Base-by-base conservation (phyloP, 2,888 invertebrate species). In the Hedychridium roseum region DNA sequence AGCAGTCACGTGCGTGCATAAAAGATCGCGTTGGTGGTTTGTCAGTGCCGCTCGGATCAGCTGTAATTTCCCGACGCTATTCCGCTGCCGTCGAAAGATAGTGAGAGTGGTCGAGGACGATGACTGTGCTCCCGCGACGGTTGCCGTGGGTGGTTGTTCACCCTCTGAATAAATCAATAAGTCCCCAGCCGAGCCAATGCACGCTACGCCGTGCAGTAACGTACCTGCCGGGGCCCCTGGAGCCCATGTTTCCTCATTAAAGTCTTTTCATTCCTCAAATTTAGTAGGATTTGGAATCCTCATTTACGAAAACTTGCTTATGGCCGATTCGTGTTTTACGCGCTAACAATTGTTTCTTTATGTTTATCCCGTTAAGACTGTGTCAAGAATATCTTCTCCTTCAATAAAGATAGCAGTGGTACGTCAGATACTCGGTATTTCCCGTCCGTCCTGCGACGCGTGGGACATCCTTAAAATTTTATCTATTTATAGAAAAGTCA, bases 81-180 rank as follows among this genome's bases (percentile, higher is more conserved):
- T 20, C 16, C 39, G 30, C 26, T 5, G n/a, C 9, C 2, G 32
- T 42, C 21, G 46, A n/a, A 38, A 50, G 54, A 56, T 47, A 62
- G 56, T 51, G 54, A 52, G 50, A 58, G 51, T 54, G 52, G 44
- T 43, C 46, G 59, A 54, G 60, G 55, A 60, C 60, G 58, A 61
- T 58, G 57, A 57, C 60, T 44, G 36, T 43, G 54, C 54, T 35
- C 41, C 45, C 21, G 31, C 39, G 48, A 44, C 44, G 35, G 34
- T 44, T 47, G 37, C 43, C 32, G 41, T 34, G 35, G 45, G 40
- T 50, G 60, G 54, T 53, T 52, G 52, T 53, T 56, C 59, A 50
- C 60, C 60, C 61, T 54, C 57, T 47, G 61, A 64, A 67, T 61
- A 67, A 64, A 70, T 68, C 68, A 68, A 70, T 69, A 64, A 60